These are phyloP conservation scores for Lepisosteus osseus DNA, from an alignment of 2,113 vertebrate genomes.

Conservation along the genomic window DNA sequence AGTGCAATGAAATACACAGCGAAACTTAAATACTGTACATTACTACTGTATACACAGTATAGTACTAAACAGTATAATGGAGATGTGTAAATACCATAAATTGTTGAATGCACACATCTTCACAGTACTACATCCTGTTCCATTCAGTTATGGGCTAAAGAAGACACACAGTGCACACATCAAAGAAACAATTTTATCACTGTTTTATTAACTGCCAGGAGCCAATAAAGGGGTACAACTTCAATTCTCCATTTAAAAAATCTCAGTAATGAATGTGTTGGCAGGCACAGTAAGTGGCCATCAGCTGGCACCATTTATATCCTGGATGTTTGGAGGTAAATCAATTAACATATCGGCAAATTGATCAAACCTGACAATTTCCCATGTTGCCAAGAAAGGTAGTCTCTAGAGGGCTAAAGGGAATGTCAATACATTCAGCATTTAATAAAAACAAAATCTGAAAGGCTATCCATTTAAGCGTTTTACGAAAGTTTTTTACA, in stretches of 20 bases:
- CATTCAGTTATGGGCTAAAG: no score
- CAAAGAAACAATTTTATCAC: no score
- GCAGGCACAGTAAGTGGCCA: not conserved
- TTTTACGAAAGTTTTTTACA: no score
- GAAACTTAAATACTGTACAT: no score
- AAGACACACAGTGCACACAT: no score
- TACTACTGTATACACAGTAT: no score
- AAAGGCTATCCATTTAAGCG: not conserved
- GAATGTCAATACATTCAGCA: not conserved
- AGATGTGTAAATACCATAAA: no score
- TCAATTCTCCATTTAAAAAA: not conserved
- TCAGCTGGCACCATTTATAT: not conserved
- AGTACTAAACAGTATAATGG: no score
- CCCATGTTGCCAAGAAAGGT: not conserved
- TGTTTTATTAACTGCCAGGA: no score
- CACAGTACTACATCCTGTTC: no score
- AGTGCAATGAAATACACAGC: not conserved
- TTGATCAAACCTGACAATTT: not conserved
- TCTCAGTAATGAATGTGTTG: constrained; percentile 1
- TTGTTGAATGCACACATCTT: no score
- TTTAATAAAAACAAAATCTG: not conserved
- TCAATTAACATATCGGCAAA: constrained; percentile 1
- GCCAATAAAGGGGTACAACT: no score
- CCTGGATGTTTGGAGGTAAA: not conserved
- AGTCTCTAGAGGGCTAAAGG: not conserved